Conservation (phyloP, 2,797 vertebrate species). For the Bucorvus abyssinicus region DNA sequence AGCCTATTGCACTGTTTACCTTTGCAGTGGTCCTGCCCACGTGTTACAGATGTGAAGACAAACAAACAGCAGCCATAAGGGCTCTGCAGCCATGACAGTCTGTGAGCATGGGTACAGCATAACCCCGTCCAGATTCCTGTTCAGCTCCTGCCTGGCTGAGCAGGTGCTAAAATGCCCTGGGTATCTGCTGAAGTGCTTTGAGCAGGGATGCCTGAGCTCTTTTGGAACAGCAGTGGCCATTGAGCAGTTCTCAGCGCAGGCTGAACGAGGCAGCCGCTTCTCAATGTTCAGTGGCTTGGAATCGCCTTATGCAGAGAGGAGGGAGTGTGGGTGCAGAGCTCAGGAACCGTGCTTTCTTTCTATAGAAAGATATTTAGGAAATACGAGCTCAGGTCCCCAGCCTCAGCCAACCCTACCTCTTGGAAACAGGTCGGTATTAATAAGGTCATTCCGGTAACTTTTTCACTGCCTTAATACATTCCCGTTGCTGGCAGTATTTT, state of each 20-base stretch:
- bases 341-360: not conserved
- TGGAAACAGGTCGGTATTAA: no score
- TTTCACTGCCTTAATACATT: no score
- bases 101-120: not conserved
- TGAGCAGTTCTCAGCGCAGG: not conserved
- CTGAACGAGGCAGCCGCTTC: not conserved
- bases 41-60: not conserved
- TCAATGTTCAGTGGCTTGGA: not conserved
- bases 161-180: not conserved
- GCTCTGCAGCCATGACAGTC: not conserved
- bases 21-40: not conserved
- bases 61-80: not conserved
- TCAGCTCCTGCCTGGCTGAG: not conserved
- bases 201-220: not conserved
- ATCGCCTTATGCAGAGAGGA: not conserved
- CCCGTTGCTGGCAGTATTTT: no score
- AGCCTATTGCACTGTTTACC: not conserved
- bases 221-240: not conserved
- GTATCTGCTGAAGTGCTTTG: not conserved
- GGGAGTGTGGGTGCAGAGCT: not conserved
- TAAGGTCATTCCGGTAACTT: no score
- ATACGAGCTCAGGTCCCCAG: not conserved
- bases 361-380: not conserved
- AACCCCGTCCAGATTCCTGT: not conserved
- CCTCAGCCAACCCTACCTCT: no score